Evolutionary conservation across 1,140 invertebrate species (phyloP).

Genomic region (Drosophila truncata): DNA sequence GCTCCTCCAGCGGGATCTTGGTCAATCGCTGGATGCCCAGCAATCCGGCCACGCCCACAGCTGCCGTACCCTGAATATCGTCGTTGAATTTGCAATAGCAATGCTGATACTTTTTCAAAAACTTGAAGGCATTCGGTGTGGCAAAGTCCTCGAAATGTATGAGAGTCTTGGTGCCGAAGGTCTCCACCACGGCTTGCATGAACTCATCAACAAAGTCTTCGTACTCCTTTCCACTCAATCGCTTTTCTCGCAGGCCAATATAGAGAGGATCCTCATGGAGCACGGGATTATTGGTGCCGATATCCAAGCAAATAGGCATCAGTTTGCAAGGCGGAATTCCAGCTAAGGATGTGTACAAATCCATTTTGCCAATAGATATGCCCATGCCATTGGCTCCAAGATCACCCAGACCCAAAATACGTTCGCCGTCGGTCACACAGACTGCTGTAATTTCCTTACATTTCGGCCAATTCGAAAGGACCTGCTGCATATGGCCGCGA

Average conservation of each 20-base stretch:
- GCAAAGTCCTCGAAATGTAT: constrained; percentile 99
- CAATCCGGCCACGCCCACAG: constrained; percentile 96
- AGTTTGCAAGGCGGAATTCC: constrained; percentile 96
- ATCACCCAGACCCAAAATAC: constrained; percentile 97
- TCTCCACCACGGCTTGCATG: constrained; percentile 95
- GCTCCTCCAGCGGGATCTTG: constrained; percentile 91
- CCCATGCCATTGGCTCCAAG: constrained; percentile 98
- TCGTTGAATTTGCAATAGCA: constrained; percentile 98
- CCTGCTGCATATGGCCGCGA: constrained; percentile 94
- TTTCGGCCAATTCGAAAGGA: constrained; percentile 86
- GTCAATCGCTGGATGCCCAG: constrained; percentile 93
- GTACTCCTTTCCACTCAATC: constrained; percentile 94
- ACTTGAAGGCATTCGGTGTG: constrained; percentile 96
- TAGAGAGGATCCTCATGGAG: constrained; percentile 96
- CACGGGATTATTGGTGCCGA: constrained; percentile 95
- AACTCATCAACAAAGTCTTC: constrained; percentile 99
- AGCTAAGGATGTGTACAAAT: constrained; percentile 96
- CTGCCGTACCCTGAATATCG: constrained; percentile 97
- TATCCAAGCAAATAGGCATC: constrained; percentile 95
- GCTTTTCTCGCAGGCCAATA: constrained; percentile 94
- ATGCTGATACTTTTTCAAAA: constrained; percentile 94
- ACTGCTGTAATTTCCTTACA: constrained; percentile 92
- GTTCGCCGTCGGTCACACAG: constrained; percentile 97
- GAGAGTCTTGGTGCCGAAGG: constrained; percentile 92
- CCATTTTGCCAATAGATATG: constrained; percentile 97